Evolutionary conservation across 2,888 invertebrate genomes (phyloP).

Genomic region (Habrosyne pyritoides): DNA sequence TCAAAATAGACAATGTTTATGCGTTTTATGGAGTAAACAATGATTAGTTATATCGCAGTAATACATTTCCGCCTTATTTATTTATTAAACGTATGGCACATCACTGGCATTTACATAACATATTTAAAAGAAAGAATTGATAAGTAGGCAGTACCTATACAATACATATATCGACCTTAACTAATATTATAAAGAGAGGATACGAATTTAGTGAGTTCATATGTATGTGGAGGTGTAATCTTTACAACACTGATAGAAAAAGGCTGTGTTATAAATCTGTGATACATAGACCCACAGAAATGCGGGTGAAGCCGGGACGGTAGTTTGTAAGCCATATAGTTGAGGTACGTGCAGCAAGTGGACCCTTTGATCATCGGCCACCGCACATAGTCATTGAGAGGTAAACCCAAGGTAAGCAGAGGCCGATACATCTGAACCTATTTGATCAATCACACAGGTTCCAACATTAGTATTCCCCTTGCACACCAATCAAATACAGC

Average conservation of each 20-base stretch:
- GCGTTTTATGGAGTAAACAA: not conserved
- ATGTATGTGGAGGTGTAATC: too few relatives aligned
- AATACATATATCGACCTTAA: not conserved
- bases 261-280: too few relatives aligned
- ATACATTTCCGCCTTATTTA: too few relatives aligned
- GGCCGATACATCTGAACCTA: slow-evolving; percentile 4
- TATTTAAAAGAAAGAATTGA: too few relatives aligned
- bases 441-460: slow-evolving; percentile 43
- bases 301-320: too few relatives aligned
- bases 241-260: too few relatives aligned
- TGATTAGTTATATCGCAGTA: not conserved
- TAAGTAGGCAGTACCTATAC: not conserved
- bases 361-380: not conserved
- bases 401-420: not conserved
- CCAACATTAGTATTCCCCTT: slow-evolving; percentile 51
- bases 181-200: too few relatives aligned
- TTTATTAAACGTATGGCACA: too few relatives aligned
- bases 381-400: not conserved
- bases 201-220: too few relatives aligned
- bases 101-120: too few relatives aligned
- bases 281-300: too few relatives aligned
- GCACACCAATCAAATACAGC: slow-evolving; percentile 51
- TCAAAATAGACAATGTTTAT: not conserved
- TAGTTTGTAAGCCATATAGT: too few relatives aligned
- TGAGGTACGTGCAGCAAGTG: not conserved